Evolutionary conservation across 2,797 vertebrate genomes (phyloP).

Genomic region (Tolypeutes matacus): DNA sequence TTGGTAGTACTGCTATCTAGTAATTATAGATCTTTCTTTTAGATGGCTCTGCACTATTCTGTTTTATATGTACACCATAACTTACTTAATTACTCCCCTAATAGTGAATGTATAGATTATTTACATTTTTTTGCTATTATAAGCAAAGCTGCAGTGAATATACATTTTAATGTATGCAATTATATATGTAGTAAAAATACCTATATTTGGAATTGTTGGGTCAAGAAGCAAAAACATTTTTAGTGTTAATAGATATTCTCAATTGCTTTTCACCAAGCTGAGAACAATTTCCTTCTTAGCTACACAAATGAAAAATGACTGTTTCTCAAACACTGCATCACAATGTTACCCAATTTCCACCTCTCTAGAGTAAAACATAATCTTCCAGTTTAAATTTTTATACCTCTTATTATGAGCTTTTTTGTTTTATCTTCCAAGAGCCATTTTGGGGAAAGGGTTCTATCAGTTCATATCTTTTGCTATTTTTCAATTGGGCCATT

Average conservation of each 20-base stretch:
- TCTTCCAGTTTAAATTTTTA: background rate
- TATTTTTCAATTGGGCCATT: background rate
- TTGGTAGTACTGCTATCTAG: background rate
- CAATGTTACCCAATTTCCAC: background rate
- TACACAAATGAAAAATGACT: background rate
- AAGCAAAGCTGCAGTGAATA: background rate
- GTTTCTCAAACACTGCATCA: background rate
- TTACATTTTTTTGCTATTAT: background rate
- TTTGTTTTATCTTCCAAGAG: background rate
- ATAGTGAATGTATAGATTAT: background rate
- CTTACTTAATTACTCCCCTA: background rate
- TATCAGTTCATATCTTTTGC: background rate
- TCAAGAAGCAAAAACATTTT: background rate
- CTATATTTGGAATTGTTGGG: background rate
- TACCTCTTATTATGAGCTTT: background rate
- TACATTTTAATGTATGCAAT: background rate
- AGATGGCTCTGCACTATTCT: background rate
- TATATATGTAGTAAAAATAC: background rate
- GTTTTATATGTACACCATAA: background rate
- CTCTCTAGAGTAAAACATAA: background rate
- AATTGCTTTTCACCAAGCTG: background rate
- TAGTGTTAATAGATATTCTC: background rate
- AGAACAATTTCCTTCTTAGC: background rate
- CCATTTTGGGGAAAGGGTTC: background rate
- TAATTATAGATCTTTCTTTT: background rate